Evolutionary conservation across 2,888 invertebrate genomes (phyloP).

Genomic region (Drosophila histrio): DNA sequence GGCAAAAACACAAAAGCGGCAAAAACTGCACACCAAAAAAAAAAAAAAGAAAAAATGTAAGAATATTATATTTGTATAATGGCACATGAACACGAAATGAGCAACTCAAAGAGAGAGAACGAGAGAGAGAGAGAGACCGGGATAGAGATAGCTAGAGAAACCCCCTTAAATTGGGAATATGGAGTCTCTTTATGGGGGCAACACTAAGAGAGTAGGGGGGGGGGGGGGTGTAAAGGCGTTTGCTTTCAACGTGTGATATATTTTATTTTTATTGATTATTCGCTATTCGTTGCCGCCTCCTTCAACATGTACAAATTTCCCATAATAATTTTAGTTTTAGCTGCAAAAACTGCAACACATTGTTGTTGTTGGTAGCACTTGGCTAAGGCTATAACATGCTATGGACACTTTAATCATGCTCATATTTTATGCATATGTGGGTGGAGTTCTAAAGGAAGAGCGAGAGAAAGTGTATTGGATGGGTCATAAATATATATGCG

Average conservation of each 20-base stretch:
- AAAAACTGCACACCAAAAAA: slow-evolving; percentile 58
- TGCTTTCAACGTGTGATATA: slow-evolving; percentile 75
- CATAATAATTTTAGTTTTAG: slow-evolving; percentile 62
- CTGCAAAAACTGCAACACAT: slow-evolving; percentile 38
- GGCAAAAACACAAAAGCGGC: slow-evolving; percentile 65
- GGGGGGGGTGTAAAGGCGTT: slow-evolving; percentile 13
- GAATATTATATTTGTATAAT: slow-evolving; percentile 79
- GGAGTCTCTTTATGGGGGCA: background rate
- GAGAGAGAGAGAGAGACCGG: slow-evolving; percentile 1
- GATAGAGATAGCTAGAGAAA: background rate
- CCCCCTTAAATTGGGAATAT: background rate
- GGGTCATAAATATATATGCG: slow-evolving; percentile 3
- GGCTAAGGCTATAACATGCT: slow-evolving; percentile 66
- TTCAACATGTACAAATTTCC: slow-evolving; percentile 66
- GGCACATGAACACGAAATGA: slow-evolving; percentile 78
- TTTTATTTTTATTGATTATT: slow-evolving; percentile 80
- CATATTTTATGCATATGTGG: slow-evolving; percentile 68
- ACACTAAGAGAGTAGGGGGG: background rate
- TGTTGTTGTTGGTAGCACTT: slow-evolving; percentile 29
- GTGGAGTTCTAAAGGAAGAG: slow-evolving; percentile 10
- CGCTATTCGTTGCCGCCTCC: slow-evolving; percentile 50
- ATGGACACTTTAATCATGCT: slow-evolving; percentile 75
- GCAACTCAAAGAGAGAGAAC: slow-evolving; percentile 40
- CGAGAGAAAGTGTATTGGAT: background rate
- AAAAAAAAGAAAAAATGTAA: slow-evolving; percentile 36